These are phyloP conservation scores for Pteruthius melanotis DNA, from an alignment of 2,113 vertebrate genomes.

Conservation along the genomic window DNA sequence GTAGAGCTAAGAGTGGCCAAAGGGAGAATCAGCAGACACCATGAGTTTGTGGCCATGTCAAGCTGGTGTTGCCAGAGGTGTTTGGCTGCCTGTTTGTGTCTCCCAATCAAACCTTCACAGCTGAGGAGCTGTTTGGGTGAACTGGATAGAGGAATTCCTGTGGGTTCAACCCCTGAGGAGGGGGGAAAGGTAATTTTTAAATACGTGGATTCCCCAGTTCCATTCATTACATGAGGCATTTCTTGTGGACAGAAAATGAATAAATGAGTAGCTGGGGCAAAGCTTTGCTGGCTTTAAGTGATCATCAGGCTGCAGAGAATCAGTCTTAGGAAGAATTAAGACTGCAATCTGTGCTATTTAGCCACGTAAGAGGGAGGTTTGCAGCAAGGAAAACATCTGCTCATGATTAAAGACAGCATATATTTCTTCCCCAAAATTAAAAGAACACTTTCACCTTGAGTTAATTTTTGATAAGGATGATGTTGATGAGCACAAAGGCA, in stretches of 20 bases:
- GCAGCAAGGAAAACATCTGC: neutral
- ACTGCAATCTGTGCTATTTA: neutral
- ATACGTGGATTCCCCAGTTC: neutral
- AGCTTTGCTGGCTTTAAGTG: neutral
- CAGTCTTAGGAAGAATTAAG: neutral
- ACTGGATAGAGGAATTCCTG: neutral
- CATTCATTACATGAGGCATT: fast-evolving
- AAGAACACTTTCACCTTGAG: constrained; percentile 27
- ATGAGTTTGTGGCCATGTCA: neutral
- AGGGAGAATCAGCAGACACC: fast-evolving
- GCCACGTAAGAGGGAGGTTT: neutral
- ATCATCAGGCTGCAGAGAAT: neutral
- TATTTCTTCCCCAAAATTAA: constrained; percentile 8
- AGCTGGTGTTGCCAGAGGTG: neutral
- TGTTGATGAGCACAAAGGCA: neutral
- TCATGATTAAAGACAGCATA: neutral
- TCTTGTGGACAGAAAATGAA: neutral
- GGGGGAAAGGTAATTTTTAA: neutral
- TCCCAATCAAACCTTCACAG: neutral
- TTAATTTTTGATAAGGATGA: constrained; percentile 17
- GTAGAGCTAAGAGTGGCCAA: neutral
- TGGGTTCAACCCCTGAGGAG: neutral
- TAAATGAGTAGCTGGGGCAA: neutral
- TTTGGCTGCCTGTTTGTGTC: neutral
- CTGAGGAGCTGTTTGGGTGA: neutral